Evolutionary conservation across 2,888 invertebrate genomes (phyloP), one percentile per base, ranked within the genome.

Genomic region (Noctua janthe): DNA sequence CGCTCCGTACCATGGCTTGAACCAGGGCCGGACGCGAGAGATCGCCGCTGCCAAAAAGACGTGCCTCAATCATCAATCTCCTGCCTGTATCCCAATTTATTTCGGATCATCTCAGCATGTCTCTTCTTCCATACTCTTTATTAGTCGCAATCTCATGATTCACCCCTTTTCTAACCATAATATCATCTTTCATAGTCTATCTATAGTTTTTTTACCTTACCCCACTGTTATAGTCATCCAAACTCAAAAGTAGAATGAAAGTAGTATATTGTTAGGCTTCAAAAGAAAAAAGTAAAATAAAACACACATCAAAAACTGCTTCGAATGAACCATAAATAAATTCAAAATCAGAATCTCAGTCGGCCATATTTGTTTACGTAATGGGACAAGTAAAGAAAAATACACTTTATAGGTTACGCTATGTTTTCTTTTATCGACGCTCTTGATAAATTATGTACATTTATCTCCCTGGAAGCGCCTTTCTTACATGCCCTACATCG

Each of bases 371-470:
- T 81, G 69, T 70, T 76, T 70, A 83, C 29, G n/a, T 56, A 77
- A 83, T 64, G 29, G 70, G 83, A 64, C 69, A 64, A 39, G 70
- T 49, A 29, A 83, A 77, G 69, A 49, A 64, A 77, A 77, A 77
- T 83, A 77, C 54, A 43, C 39, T 51, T 72, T 76, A 71, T 74
- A 85, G 54, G 70, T 54, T 69, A 39, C 59, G 17, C 66, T 23
- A 74, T 64, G 74, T 82, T 74, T 66, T 59, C 72, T 73, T 77
- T 74, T 73, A 86, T 84, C 84, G 87, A 86, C 39, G 69, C 64
- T 75, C 59, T 23, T 83, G 84, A 84, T 84, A 84, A 84, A 84
- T 84, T 73, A 86, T 86, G 74, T 75, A 86, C 74, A 82, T 82
- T 78, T 82, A 83, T 84, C 78, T 74, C 67, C 1, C 2, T 20